A percentile compares a stretch with the other conserved stretches of the same genome.
phyloP scores from a whole-genome alignment of 2,113 vertebrate genomes.

The Perca flavescens region DNA sequence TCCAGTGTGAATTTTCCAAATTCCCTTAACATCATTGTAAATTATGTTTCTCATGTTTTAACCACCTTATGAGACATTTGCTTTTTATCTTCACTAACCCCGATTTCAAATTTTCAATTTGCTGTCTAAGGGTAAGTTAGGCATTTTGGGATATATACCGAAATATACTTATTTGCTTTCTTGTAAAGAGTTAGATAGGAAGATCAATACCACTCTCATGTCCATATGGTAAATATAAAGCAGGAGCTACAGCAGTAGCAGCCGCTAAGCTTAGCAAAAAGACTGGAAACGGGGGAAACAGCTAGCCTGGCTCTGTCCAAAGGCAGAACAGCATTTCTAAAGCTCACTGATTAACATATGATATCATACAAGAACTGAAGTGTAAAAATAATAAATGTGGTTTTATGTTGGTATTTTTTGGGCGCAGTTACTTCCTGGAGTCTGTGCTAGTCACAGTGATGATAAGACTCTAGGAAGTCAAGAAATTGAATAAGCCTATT shows the following conservation, averaged over 20 bases:
- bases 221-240: not conserved
- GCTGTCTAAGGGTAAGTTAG: not conserved
- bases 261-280: not conserved
- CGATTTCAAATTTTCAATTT: not conserved
- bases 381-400: too few relatives aligned
- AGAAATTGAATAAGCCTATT: not conserved
- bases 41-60: not conserved
- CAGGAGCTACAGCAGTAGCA: not conserved
- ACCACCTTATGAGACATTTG: not conserved
- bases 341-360: too few relatives aligned
- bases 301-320: not conserved
- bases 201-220: not conserved
- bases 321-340: not conserved
- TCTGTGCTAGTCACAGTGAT: not conserved
- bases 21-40: not conserved
- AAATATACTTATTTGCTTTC: not conserved
- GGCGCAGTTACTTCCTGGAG: not conserved
- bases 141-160: not conserved
- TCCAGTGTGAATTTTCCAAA: constrained; percentile 12
- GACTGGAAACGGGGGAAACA: not conserved
- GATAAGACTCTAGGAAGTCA: not conserved
- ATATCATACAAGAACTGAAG: too few relatives aligned
- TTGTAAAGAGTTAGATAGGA: not conserved
- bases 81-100: too few relatives aligned
- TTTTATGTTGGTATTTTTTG: not conserved